Conservation (phyloP, 2,797 vertebrate genomes). For the Tinamus major region DNA sequence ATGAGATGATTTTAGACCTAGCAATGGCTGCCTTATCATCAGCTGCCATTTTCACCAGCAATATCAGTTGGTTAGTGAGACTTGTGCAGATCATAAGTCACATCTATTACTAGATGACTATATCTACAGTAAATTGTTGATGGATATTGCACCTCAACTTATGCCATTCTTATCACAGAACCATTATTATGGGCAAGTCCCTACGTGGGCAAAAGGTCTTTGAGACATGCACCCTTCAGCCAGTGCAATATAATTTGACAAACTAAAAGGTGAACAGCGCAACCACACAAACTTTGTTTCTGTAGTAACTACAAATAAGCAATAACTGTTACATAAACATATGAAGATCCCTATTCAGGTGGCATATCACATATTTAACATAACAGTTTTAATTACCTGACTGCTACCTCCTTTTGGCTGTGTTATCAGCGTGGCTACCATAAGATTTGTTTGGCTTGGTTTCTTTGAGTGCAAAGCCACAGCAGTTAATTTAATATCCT, state of each 20-base stretch:
- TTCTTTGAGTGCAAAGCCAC: not conserved
- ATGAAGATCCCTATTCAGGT: not conserved
- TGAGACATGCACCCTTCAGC: not conserved
- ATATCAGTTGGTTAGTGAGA: not conserved
- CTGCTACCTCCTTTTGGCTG: not conserved
- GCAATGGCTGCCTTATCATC: not conserved
- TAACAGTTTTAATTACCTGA: constrained; percentile 5
- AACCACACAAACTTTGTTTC: not conserved
- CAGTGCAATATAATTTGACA: not conserved
- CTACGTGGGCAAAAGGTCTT: no score
- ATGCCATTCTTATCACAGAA: not conserved
- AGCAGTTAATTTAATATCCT: not conserved
- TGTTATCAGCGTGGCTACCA: not conserved
- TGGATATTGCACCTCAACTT: not conserved
- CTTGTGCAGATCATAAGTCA: not conserved
- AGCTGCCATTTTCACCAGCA: not conserved
- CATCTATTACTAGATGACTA: not conserved
- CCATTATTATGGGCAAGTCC: no score
- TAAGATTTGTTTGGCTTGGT: not conserved
- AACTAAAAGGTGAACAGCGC: not conserved
- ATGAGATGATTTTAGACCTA: not conserved
- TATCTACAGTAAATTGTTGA: not conserved
- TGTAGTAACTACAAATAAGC: not conserved
- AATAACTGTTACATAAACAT: not conserved
- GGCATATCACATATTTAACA: not conserved